Evolutionary conservation across 2,888 invertebrate genomes (phyloP).

Genomic region (Rutpela maculata): DNA sequence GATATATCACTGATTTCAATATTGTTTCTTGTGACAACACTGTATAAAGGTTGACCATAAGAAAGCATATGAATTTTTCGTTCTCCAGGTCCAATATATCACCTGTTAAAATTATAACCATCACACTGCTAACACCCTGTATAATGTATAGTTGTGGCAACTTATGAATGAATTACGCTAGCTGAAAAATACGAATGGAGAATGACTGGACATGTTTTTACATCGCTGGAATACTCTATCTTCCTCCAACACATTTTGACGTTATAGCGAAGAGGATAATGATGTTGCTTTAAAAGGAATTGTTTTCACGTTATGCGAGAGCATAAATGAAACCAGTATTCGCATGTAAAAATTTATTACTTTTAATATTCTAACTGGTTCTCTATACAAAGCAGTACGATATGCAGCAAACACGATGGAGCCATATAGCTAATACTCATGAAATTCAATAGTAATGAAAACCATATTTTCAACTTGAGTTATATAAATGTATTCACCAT

Average conservation of each 20-base stretch:
- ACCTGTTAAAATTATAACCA: no score
- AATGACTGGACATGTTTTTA: background rate
- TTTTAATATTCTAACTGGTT: background rate
- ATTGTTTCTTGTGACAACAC: no score
- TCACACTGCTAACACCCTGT: no score
- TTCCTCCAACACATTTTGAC: background rate
- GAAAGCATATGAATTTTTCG: no score
- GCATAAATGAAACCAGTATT: background rate
- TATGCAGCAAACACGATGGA: no score
- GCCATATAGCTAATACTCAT: no score
- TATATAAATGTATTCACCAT: no score
- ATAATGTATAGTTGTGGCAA: background rate
- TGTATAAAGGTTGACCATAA: no score
- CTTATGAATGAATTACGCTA: background rate
- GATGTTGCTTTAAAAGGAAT: background rate
- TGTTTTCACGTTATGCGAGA: background rate
- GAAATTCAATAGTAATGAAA: no score
- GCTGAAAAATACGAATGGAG: background rate
- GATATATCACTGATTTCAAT: no score
- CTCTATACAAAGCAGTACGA: background rate
- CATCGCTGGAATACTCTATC: background rate
- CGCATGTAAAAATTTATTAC: background rate
- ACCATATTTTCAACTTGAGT: no score
- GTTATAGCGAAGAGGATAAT: background rate
- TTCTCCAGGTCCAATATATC: no score